These are phyloP conservation scores for Tauraco hartlaubi DNA, from an alignment of 2,797 vertebrate species.

Conservation along the genomic window DNA sequence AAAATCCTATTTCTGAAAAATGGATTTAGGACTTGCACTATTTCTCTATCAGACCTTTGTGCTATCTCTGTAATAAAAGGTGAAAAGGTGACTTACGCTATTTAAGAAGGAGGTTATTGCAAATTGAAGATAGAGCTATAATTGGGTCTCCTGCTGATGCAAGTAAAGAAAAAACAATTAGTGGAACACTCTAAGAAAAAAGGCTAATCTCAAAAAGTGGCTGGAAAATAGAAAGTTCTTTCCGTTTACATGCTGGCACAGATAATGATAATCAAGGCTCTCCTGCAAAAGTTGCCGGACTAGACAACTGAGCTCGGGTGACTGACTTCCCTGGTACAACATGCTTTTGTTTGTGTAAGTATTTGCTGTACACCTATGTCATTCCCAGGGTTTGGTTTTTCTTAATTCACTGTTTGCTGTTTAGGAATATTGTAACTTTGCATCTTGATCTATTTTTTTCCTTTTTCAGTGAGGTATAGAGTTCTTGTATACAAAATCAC, in stretches of 20 bases:
- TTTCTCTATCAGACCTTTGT: slow-evolving; percentile 73
- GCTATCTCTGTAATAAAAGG: slow-evolving; percentile 80
- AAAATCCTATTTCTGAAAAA: slow-evolving; percentile 68
- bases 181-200: slow-evolving; percentile 69
- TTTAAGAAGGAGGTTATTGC: slow-evolving; percentile 77
- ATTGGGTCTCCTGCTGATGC: slow-evolving; percentile 80
- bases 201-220: slow-evolving; percentile 53
- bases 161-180: slow-evolving; percentile 80
- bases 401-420: neutral
- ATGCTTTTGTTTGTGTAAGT: neutral
- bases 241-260: neutral
- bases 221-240: slow-evolving; percentile 38
- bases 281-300: neutral
- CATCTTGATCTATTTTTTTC: neutral
- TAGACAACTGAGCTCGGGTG: neutral
- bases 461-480: neutral
- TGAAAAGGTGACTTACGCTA: slow-evolving; percentile 78
- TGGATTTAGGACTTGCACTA: slow-evolving; percentile 50
- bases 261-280: neutral
- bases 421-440: neutral
- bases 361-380: neutral
- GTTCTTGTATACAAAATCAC: neutral
- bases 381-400: rapidly evolving
- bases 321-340: neutral
- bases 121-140: slow-evolving; percentile 77